Conservation (phyloP, 2,113 vertebrate genomes). For the Gnathonemus echidnorhynchus region DNA sequence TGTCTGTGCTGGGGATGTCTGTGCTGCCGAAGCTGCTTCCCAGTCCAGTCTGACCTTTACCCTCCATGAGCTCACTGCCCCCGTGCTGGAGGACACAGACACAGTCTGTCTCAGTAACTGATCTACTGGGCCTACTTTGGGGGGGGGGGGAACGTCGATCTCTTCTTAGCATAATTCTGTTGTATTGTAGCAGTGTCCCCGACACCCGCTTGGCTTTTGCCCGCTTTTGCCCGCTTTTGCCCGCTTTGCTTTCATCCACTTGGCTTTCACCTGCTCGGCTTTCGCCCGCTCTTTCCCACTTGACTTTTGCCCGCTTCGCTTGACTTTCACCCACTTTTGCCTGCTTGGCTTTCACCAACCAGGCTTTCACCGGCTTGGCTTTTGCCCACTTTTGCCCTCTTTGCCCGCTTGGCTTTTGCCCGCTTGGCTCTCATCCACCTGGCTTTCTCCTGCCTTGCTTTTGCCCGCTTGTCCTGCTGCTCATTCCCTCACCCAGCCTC, state of each 20-base stretch:
- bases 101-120: slow-evolving; percentile 18
- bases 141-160: background rate
- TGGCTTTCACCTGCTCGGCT: background rate
- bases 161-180: background rate
- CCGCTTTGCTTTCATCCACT: too few relatives aligned
- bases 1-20: background rate
- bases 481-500: background rate
- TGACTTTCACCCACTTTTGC: background rate
- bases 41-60: background rate
- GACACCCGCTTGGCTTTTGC: too few relatives aligned
- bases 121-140: background rate
- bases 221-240: too few relatives aligned
- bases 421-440: too few relatives aligned
- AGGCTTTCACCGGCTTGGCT: background rate
- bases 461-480: background rate
- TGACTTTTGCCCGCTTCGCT: too few relatives aligned
- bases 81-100: background rate
- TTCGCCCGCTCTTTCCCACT: too few relatives aligned
- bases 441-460: too few relatives aligned
- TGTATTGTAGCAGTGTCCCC: background rate
- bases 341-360: too few relatives aligned
- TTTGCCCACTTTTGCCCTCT: background rate
- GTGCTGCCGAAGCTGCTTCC: background rate
- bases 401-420: too few relatives aligned
- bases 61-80: background rate